Evolutionary conservation across 1,140 invertebrate species (phyloP), one percentile per base, ranked within the genome.

Genomic region (Argopecten irradians): DNA sequence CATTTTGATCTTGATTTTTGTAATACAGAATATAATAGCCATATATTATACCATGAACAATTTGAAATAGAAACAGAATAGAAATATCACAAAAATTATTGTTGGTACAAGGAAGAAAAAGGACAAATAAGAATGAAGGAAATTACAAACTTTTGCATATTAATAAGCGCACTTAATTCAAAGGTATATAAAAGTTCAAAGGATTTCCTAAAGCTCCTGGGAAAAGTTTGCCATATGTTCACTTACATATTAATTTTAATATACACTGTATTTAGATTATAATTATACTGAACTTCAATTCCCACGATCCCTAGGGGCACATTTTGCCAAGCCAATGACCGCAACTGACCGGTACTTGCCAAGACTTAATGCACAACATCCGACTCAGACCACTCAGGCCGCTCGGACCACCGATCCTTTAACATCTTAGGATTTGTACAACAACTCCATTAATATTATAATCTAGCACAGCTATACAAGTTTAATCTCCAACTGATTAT

Each of bases 331-430:
- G 55, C 55, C 55, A 71, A 71, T 71, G 55, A 71, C 55, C 55
- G 28, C 55, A 28, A 71, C 8, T 71, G 55, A 71, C 55, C 55
- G 55, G 55, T 71, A 3, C 8, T 16, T 71, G 55, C 16, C 55
- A 71, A n/a, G 55, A n/a, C n/a, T 71, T 71, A 71, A 71, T 71
- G 55, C 22, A 11, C 55, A 71, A 71, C 55, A 71, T 71, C 55
- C 55, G 13, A 71, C 55, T 71, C 55, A n/a, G 55, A 71, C 55
- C 16, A n/a, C 55, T n/a, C n/a, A n/a, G n/a, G n/a, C n/a, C n/a
- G n/a, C n/a, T n/a, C n/a, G n/a, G n/a, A n/a, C n/a, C n/a, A n/a
- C 55, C 43, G 8, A 28, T 16, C 16, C 55, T n/a, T n/a, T 3
- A n/a, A 71, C n/a, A 71, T 71, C 55, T 71, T 28, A 71, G 55